Conservation (phyloP, 2,113 vertebrate genomes). For the Podocnemis expansa region DNA sequence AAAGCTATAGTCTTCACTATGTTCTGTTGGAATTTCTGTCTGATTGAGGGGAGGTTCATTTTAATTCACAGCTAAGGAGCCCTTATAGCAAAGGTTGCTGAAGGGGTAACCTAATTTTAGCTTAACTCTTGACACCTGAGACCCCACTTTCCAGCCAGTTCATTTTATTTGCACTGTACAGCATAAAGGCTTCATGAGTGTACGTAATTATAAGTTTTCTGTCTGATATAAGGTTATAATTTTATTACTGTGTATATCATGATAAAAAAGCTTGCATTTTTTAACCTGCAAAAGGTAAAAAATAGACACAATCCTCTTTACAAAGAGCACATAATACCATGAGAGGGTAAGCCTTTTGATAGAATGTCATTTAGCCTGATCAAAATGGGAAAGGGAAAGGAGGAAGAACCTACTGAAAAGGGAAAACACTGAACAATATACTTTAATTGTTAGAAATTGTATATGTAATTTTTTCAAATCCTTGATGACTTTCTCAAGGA, state of each 20-base stretch:
- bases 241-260: neutral
- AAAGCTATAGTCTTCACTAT: neutral
- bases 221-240: constrained; percentile 17
- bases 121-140: constrained; percentile 36
- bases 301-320: neutral
- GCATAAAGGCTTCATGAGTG: neutral
- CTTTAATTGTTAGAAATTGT: neutral
- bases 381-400: neutral
- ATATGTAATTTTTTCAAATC: neutral
- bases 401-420: neutral
- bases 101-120: constrained; percentile 23
- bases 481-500: neutral
- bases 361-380: neutral
- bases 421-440: neutral
- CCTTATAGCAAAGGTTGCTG: constrained; percentile 26
- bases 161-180: constrained; percentile 22
- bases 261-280: neutral
- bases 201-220: neutral
- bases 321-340: neutral
- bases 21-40: neutral
- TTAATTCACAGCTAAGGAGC: neutral
- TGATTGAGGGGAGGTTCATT: constrained; percentile 2
- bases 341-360: neutral
- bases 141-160: constrained; percentile 10
- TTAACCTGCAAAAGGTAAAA: constrained; percentile 4